Conservation (phyloP, 2,113 vertebrate species). For the Spea bombifrons region DNA sequence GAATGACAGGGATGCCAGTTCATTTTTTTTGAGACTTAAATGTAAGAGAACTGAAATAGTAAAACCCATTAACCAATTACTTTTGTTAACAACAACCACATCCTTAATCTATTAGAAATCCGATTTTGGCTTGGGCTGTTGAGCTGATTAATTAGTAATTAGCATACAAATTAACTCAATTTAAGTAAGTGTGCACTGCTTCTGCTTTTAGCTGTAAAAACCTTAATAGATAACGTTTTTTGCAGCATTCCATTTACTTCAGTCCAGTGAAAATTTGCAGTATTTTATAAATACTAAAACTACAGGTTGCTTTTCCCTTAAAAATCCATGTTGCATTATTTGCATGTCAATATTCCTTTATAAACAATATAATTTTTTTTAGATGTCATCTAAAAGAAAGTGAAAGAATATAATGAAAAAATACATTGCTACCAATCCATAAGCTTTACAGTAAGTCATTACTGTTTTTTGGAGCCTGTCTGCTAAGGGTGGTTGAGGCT, state of each 20-base stretch:
- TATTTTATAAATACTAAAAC: too few species aligned
- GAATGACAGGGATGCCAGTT: background rate
- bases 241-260: background rate
- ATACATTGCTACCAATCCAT: too few species aligned
- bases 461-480: too few species aligned
- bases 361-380: too few species aligned
- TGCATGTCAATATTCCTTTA: too few species aligned
- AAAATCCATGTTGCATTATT: too few species aligned
- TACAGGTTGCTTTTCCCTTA: too few species aligned
- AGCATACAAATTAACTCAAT: slow-evolving; percentile 46
- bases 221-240: slow-evolving; percentile 11
- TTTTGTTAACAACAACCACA: slow-evolving; percentile 42
- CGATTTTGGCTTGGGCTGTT: slow-evolving; percentile 38
- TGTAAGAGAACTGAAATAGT: slow-evolving; percentile 32
- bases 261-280: background rate
- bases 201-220: slow-evolving; percentile 23
- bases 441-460: too few species aligned
- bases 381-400: too few species aligned
- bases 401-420: too few species aligned
- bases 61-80: slow-evolving; percentile 48
- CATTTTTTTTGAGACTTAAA: slow-evolving; percentile 31
- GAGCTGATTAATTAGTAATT: slow-evolving; percentile 47
- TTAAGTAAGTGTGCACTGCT: slow-evolving; percentile 36
- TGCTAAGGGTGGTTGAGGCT: too few species aligned
- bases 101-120: slow-evolving; percentile 47